phyloP scores from a whole-genome alignment of 2,797 vertebrate species.

The Heteromormyrus szaboi region DNA sequence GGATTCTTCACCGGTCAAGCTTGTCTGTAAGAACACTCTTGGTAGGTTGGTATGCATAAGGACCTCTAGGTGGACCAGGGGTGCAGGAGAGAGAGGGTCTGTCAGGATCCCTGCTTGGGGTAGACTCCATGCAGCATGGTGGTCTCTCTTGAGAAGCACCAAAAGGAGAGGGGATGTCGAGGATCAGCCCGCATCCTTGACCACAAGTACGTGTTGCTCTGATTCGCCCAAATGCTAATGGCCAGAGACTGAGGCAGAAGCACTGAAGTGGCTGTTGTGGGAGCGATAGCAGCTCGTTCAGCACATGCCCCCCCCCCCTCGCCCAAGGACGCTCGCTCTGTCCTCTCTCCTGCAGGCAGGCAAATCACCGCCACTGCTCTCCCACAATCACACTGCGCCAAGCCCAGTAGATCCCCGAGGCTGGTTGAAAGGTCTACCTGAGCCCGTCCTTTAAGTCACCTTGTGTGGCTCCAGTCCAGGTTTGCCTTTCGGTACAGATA shows the following conservation, averaged over 20 bases:
- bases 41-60: not conserved
- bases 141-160: not conserved
- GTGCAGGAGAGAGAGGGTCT: not conserved
- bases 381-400: not conserved
- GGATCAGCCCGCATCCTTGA: no score
- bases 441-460: conserved; percentile 6
- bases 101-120: not conserved
- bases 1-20: not conserved
- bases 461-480: not conserved
- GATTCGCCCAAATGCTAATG: not conserved
- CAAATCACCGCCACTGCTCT: not conserved
- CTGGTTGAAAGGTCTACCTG: not conserved
- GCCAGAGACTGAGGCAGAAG: not conserved
- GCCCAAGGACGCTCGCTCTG: not conserved
- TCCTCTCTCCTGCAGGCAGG: not conserved
- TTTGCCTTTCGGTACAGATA: not conserved
- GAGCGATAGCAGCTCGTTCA: not conserved
- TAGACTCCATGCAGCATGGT: not conserved
- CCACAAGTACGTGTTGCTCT: not conserved
- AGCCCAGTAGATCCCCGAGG: conserved; percentile 8
- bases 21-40: not conserved
- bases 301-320: not conserved
- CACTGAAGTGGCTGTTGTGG: not conserved
- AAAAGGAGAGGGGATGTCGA: not conserved
- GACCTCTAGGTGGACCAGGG: not conserved